These are phyloP conservation scores for Xenus cinereus DNA, from an alignment of 2,113 vertebrate species.

Conservation along the genomic window DNA sequence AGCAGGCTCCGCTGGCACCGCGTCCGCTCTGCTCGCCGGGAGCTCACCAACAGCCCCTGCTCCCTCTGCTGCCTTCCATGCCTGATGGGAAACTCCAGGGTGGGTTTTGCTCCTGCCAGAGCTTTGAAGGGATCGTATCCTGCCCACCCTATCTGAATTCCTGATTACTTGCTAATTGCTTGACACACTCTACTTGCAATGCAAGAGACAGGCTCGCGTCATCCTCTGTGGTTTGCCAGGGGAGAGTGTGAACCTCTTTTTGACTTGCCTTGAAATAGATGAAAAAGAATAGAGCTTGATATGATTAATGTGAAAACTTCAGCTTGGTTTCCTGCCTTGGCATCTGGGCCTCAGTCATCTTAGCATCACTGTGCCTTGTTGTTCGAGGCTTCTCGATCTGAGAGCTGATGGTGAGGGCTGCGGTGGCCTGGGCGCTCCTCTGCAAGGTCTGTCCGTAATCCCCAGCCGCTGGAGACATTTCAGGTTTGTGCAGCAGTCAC, in stretches of 20 bases:
- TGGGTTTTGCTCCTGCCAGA: constrained; percentile 45
- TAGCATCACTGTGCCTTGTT: neutral
- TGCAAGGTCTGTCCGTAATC: neutral
- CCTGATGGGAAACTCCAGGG: constrained; percentile 27
- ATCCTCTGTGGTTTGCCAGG: constrained; percentile 62
- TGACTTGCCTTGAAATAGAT: constrained; percentile 54
- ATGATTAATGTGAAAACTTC: constrained; percentile 61
- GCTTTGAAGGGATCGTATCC: constrained; percentile 44
- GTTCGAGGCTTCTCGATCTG: neutral
- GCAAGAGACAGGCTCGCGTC: constrained; percentile 55
- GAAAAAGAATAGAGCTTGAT: constrained; percentile 48
- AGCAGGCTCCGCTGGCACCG: neutral
- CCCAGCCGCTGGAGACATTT: neutral
- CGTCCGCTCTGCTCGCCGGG: neutral
- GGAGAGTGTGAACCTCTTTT: constrained; percentile 49
- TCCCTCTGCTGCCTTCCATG: constrained; percentile 33
- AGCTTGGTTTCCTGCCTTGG: constrained; percentile 9
- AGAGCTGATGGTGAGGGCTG: neutral
- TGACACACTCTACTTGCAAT: constrained; percentile 52
- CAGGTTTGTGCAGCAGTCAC: neutral
- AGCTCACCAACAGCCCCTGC: constrained; percentile 31
- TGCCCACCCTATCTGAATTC: constrained; percentile 59
- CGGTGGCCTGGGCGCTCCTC: neutral
- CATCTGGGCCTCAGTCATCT: neutral
- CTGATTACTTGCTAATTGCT: constrained; percentile 68